Base-by-base conservation (phyloP, 2,797 vertebrate species). In the Sebastes oblongus region DNA sequence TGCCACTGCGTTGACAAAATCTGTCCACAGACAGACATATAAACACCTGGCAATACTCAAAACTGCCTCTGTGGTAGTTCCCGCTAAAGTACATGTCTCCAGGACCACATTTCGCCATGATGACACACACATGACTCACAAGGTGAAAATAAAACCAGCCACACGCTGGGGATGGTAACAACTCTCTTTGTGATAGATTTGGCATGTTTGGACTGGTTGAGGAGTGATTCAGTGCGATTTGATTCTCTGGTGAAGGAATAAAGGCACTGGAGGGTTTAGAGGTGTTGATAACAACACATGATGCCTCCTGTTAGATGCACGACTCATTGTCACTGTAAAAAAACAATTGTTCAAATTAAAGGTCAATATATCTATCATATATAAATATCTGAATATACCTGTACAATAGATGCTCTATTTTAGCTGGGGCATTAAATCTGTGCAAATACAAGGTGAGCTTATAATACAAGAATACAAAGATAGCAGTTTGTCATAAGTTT, bases 281-380 rank as follows among this genome's bases (percentile, higher is more conserved):
- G 56, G 68, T 75, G 77, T 75, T 83, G 59, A 86, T 86, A 76
- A 80, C 68, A 82, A 66, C 71, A 69, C 36, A 81, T 58, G n/a
- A 66, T 10, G 16, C 32, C 18, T 71, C 55, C 24, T 73, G 61
- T 75, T 73, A 27, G 56, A 86, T 54, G 46, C 24, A 18, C 18
- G 20, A 34, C 50, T 55, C 66, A 13, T 16, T 64, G 7, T 64
- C 27, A 25, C 11, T 65, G 46, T 4, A 42, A 66, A 75, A 20
- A 20, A 16, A 59, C 34, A 52, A 73, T 8, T 6, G 10, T 59
- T 71, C 9, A 55, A 64, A 36, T 56, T 9, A 39, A 39, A 39
- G 39, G 39, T 39, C 39, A 39, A 39, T 39, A 39, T 39, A 39
- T 39, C 39, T 39, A 14, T 39, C 39, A 39, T 14, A 39, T 14